Base-by-base conservation (phyloP, 2,888 invertebrate genomes). In the Hoplodrina ambigua region DNA sequence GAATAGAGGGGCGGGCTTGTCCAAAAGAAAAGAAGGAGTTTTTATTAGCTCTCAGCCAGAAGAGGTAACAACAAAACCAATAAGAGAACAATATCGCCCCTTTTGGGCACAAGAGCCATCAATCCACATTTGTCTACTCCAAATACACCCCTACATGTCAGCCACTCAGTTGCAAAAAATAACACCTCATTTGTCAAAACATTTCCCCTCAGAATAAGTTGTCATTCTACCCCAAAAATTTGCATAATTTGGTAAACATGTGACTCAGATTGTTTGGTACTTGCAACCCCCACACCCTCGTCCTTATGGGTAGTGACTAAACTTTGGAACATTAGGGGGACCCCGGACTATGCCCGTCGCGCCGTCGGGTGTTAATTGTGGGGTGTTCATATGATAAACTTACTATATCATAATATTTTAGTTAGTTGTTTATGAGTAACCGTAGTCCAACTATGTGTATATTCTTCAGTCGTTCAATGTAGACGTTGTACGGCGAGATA, bases 161-260 rank as follows among this genome's bases (percentile, higher is more conserved):
- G 41, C 57, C 55, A 70, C 66, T 67, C 25, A 15, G 52, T 56
- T 19, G 60, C 57, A 64, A 64, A 82, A 56, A 80, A 80, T 70
- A 69, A 65, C 78, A 60, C 60, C 61, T 71, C 62, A 53, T 73
- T 78, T 71, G n/a, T 75, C 64, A 78, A 55, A 58, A 46, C 53
- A 55, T 41, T 53, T 57, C 78, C 67, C 69, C 52, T 56, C 62
- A 17, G 37, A 69, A 67, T 66, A 70, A 53, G 56, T 69, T 71
- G 64, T 78, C 59, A 67, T 78, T 75, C 69, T 56, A 53, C 64
- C 83, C 80, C 67, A 54, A 30, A 70, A 70, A 82, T 82, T 81
- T 83, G 67, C 81, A 78, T 78, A 78, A 72, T 53, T 66, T 56
- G 74, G 41, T 71, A 56, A 69, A 69, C 60, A 58, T 67, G 69